Percentiles rank a stretch among this genome's conserved stretches.
phyloP scores from a whole-genome alignment of 1,140 invertebrate genomes.

The Euglossa dilemma region DNA sequence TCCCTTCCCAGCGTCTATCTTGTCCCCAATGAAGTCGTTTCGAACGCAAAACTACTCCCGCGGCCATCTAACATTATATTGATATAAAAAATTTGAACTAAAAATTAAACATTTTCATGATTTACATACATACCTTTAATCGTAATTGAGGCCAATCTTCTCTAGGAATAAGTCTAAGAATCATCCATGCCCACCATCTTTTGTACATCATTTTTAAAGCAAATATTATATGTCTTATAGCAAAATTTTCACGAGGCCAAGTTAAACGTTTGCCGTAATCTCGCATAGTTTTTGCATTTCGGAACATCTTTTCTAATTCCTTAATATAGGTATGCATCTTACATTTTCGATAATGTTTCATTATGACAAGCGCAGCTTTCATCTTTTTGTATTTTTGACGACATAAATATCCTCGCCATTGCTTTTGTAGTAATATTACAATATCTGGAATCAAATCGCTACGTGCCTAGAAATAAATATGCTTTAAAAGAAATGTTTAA shows the following conservation, averaged over 20 bases:
- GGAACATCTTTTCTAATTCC: constrained; percentile 86
- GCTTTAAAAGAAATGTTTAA: not conserved
- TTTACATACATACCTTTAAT: constrained; percentile 85
- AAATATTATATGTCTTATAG: constrained; percentile 84
- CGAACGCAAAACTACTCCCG: constrained; percentile 89
- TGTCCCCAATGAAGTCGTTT: constrained; percentile 92
- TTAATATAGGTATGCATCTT: constrained; percentile 91
- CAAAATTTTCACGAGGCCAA: constrained; percentile 91
- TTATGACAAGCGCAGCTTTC: constrained; percentile 92
- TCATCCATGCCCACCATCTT: constrained; percentile 94
- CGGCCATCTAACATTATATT: constrained; percentile 86
- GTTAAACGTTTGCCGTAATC: constrained; percentile 91
- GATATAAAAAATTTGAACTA: not conserved
- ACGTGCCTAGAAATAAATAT: constrained; percentile 82
- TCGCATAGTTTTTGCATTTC: constrained; percentile 83
- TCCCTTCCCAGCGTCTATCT: constrained; percentile 93
- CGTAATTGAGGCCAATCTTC: constrained; percentile 93
- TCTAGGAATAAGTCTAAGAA: constrained; percentile 90
- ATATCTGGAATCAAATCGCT: constrained; percentile 93
- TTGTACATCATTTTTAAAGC: constrained; percentile 86
- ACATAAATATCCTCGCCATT: constrained; percentile 93
- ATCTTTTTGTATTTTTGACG: constrained; percentile 91
- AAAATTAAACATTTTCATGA: not conserved
- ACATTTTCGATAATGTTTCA: constrained; percentile 92
- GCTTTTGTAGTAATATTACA: constrained; percentile 96